Percentiles rank a stretch among this genome's conserved stretches.
Evolutionary conservation across 2,888 invertebrate genomes (phyloP).

Genomic region (Spicauda simplicius): DNA sequence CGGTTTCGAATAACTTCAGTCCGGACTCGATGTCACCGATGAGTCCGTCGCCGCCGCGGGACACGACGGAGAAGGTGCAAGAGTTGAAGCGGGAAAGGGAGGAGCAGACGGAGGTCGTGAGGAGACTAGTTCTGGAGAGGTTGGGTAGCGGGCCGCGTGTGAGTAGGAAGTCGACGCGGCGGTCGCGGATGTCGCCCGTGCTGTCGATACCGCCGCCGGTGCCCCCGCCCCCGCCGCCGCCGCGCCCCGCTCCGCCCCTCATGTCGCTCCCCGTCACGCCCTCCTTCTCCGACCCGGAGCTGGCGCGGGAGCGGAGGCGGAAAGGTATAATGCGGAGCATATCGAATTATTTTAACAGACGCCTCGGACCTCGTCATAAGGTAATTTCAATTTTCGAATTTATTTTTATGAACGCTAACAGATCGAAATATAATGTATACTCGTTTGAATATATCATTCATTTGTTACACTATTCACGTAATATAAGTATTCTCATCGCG

Average conservation of each 20-base stretch:
- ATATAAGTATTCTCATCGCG: conserved; percentile 9
- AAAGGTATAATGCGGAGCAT: conserved; percentile 94
- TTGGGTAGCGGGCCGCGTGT: conserved; percentile 69
- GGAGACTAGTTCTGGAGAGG: conserved; percentile 93
- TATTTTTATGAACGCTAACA: conserved; percentile 6
- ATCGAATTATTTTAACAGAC: conserved; percentile 92
- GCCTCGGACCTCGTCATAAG: conserved; percentile 87
- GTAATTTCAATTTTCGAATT: conserved; percentile 55
- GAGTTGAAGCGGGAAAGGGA: conserved; percentile 92
- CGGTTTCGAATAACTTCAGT: conserved; percentile 56
- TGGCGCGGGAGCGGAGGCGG: conserved; percentile 86
- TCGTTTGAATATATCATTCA: conserved; percentile 12
- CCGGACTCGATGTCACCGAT: conserved; percentile 62
- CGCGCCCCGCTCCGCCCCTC: conserved; percentile 57
- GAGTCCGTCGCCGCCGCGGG: conserved; percentile 70
- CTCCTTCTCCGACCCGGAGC: conserved; percentile 85
- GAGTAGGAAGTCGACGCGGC: conserved; percentile 54
- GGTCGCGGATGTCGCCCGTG: conserved; percentile 57
- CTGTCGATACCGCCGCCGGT: conserved; percentile 55
- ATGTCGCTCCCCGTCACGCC: conserved; percentile 66
- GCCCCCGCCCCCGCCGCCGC: conserved; percentile 47
- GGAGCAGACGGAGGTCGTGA: conserved; percentile 92
- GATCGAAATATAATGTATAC: conserved; percentile 1
- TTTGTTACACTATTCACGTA: conserved; percentile 19
- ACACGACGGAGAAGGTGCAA: conserved; percentile 87